Evolutionary conservation across 2,888 invertebrate genomes (phyloP).

Genomic region (Tholera decimalis): DNA sequence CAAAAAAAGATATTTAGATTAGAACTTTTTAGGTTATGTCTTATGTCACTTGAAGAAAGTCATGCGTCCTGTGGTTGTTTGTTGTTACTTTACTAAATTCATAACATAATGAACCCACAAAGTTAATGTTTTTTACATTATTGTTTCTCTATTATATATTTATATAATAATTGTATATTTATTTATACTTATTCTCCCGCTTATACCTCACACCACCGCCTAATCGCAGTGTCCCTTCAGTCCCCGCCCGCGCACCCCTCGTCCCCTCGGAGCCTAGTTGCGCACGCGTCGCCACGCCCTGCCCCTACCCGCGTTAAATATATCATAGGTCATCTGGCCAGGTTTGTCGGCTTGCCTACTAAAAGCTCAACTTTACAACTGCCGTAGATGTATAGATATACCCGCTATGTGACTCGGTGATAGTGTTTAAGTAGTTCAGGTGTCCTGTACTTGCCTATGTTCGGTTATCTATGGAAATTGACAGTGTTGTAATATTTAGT

Average conservation of each 20-base stretch:
- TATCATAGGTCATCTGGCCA: slow-evolving; percentile 85
- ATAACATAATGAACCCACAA: too few species aligned
- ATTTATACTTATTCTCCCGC: slow-evolving; percentile 15
- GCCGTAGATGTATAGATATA: slow-evolving; percentile 58
- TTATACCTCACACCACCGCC: slow-evolving; percentile 66
- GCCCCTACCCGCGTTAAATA: slow-evolving; percentile 82
- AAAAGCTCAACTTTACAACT: slow-evolving; percentile 65
- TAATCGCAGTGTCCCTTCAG: slow-evolving; percentile 80
- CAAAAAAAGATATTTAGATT: too few species aligned
- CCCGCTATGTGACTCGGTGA: slow-evolving; percentile 46
- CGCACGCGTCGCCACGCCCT: slow-evolving; percentile 87
- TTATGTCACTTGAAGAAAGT: too few species aligned
- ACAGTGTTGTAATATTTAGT: slow-evolving; percentile 47
- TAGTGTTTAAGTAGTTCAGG: slow-evolving; percentile 58
- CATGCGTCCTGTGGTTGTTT: too few species aligned
- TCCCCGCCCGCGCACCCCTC: slow-evolving; percentile 63
- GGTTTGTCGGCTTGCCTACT: slow-evolving; percentile 73
- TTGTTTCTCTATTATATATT: too few species aligned
- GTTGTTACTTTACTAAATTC: too few species aligned
- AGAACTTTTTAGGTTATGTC: too few species aligned
- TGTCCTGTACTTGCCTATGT: slow-evolving; percentile 44
- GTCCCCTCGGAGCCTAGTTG: slow-evolving; percentile 74
- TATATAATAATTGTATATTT: too few species aligned
- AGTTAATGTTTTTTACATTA: too few species aligned
- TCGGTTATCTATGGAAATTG: slow-evolving; percentile 52